Percentiles rank a stretch among this genome's conserved stretches.
These are phyloP conservation scores for Branchellion lobata DNA, from an alignment of 2,888 invertebrate genomes.

Conservation along the genomic window DNA sequence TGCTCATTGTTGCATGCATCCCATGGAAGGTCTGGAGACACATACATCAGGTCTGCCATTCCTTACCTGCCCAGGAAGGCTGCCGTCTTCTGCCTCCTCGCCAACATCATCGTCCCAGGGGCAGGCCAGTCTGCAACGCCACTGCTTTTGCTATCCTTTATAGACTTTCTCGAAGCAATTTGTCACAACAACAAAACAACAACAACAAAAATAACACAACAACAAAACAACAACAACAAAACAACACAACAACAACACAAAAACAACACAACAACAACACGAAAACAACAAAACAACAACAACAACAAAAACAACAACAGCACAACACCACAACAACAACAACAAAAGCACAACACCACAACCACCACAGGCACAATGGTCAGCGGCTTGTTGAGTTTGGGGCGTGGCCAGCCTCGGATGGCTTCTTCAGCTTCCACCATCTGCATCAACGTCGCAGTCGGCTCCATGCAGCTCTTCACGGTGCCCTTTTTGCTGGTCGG, in stretches of 20 bases:
- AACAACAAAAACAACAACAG: too few species aligned
- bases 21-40: conserved; percentile 61
- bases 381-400: conserved; percentile 72
- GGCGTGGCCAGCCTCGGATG: conserved; percentile 60
- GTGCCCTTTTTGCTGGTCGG: conserved; percentile 85
- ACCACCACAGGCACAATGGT: conserved; percentile 84
- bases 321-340: too few species aligned
- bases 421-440: conserved; percentile 67
- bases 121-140: conserved; percentile 66
- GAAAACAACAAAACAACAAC: too few species aligned
- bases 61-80: conserved; percentile 83
- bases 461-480: conserved; percentile 84
- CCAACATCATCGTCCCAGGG: conserved; percentile 78
- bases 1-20: too few species aligned
- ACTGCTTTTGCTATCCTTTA: background rate
- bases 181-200: too few species aligned
- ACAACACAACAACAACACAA: too few species aligned
- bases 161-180: background rate
- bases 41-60: conserved; percentile 86
- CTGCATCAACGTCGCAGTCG: conserved; percentile 81
- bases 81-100: conserved; percentile 82
- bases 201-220: too few species aligned
- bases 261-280: too few species aligned
- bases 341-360: too few species aligned
- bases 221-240: too few species aligned